Conservation (phyloP, 2,888 invertebrate genomes). For the Agrochola lychnidis region DNA sequence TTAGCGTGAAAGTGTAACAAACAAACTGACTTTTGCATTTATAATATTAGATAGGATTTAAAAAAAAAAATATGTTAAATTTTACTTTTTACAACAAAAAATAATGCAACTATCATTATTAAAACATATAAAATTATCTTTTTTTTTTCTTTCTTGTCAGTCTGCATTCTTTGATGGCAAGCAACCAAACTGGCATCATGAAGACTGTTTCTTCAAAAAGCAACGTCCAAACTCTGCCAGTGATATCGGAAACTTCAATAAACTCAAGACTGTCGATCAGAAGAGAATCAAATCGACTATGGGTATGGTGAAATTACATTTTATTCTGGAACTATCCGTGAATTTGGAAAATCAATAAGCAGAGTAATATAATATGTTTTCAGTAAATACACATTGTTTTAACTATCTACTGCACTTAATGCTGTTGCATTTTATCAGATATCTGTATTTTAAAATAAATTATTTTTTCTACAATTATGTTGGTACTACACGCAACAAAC, state of each 20-base stretch:
- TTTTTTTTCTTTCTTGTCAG: conserved; percentile 84
- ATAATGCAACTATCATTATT: not conserved
- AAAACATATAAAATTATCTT: too few species aligned
- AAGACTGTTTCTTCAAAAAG: conserved; percentile 96
- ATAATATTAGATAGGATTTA: too few species aligned
- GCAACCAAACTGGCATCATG: conserved; percentile 97
- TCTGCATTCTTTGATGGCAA: conserved; percentile 97
- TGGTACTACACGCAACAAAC: too few species aligned
- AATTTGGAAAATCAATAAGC: not conserved
- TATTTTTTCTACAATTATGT: not conserved
- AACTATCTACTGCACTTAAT: not conserved
- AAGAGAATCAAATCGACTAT: conserved; percentile 93
- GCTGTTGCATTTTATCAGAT: not conserved
- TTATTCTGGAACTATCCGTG: not conserved
- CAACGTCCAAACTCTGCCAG: conserved; percentile 93
- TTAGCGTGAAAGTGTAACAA: too few species aligned
- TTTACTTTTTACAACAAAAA: not conserved
- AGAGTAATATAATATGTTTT: not conserved
- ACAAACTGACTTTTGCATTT: too few species aligned
- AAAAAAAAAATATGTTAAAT: not conserved
- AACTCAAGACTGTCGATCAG: conserved; percentile 96
- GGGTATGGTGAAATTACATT: conserved; percentile 85
- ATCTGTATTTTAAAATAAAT: not conserved
- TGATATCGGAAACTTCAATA: conserved; percentile 95
- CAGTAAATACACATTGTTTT: not conserved